Evolutionary conservation across 2,113 vertebrate species (phyloP), one percentile per base, ranked within the genome.

Genomic region (Nanorana parkeri): DNA sequence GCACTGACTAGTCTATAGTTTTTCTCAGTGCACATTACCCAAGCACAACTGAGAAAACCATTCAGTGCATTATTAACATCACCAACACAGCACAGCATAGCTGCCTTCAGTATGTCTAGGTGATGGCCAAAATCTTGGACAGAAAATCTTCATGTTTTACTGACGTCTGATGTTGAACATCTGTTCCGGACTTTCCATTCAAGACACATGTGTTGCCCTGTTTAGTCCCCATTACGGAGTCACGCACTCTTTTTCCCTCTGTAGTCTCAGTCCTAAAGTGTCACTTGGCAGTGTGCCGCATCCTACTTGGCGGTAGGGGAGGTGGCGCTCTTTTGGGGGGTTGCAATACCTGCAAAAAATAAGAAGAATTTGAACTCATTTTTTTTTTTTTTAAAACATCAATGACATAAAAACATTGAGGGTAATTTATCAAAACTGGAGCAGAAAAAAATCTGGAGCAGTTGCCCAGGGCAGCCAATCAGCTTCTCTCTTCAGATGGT

Each of bases 321-420:
- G 71, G 80, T 2, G 80, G 67, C 5, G 54, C 15, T 56, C 73
- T 75, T 26, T 72, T 58, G 21, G 80, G 72, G 36, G 63, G 80
- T 3, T 47, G 52, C 56, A 55, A 68, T 28, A 10, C 32, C 80
- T 83, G 73, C 5, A 81, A 74, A 81, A 74, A 8, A 19, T 15
- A 19, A 23, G 17, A 19, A 60, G 17, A 68, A 61, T 26, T 56
- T n/a, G 56, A 16, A 55, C 4, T 24, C 20, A 20, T 58, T 17
- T 58, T 5, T 17, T 5, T 21, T 60, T 60, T 8, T 5, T 21
- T 10, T 8, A 60, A 60, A 3, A 21, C 4, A 60, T 60, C n/a
- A 60, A 21, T 7, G 11, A 47, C 41, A 47, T 47, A 47, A 47
- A 8, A 11, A 13, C 6, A 47, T 15, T 36, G 6, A 3, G 6